Evolutionary conservation across 2,888 invertebrate species (phyloP).

Genomic region (Pseudococcus jackbeardsleyi): DNA sequence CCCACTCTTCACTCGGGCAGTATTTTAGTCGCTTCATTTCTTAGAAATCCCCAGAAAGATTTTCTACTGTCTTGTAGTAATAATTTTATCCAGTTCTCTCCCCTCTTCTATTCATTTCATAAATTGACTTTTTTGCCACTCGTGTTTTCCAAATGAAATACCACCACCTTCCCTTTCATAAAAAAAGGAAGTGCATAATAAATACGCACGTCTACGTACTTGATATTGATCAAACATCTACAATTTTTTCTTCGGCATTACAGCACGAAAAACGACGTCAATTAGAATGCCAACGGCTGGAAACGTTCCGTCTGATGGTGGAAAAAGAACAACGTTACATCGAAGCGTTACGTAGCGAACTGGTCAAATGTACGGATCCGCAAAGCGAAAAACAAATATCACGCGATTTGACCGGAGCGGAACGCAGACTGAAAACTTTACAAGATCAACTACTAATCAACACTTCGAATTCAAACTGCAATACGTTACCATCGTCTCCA

Average conservation of each 20-base stretch:
- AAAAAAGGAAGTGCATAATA: too few species aligned
- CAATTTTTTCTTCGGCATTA: constrained; percentile 67
- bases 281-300: constrained; percentile 84
- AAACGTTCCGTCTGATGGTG: constrained; percentile 90
- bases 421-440: constrained; percentile 75
- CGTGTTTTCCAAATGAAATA: not conserved
- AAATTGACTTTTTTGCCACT: too few species aligned
- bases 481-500: constrained; percentile 3
- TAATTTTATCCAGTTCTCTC: too few species aligned
- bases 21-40: too few species aligned
- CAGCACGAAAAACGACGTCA: constrained; percentile 89
- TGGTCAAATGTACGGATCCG: constrained; percentile 70
- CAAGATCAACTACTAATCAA: constrained; percentile 73
- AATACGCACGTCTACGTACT: not conserved
- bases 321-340: constrained; percentile 88
- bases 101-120: too few species aligned
- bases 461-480: constrained; percentile 45
- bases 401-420: constrained; percentile 74
- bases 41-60: too few species aligned
- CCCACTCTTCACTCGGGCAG: too few species aligned
- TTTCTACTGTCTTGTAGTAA: too few species aligned
- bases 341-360: constrained; percentile 81
- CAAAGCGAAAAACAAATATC: constrained; percentile 69
- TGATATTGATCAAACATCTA: not conserved
- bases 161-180: too few species aligned